Conservation (phyloP, 2,888 invertebrate species). For the Heliconius erato region DNA sequence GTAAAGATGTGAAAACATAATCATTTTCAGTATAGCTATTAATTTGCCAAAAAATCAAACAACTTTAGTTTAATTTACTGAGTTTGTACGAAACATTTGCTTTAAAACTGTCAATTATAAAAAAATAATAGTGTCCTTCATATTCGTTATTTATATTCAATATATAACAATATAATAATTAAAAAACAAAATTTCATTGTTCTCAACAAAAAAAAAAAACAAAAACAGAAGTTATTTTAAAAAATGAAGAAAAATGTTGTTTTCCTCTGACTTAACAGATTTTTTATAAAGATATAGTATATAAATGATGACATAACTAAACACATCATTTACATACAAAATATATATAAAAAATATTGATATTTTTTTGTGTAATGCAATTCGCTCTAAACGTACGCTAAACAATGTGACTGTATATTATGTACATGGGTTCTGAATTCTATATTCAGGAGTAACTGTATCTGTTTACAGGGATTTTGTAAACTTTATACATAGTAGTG, state of each 20-base stretch:
- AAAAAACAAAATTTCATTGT: background rate
- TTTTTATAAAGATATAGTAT: background rate
- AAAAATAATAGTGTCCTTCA: background rate
- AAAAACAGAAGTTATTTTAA: background rate
- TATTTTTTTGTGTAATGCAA: background rate
- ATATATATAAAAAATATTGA: background rate
- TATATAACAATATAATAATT: slow-evolving; percentile 5
- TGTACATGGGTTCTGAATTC: background rate
- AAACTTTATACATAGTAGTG: background rate
- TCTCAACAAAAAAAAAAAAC: background rate
- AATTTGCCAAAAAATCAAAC: background rate
- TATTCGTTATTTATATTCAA: background rate
- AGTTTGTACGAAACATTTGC: background rate
- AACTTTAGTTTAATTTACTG: background rate
- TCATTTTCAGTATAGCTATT: background rate
- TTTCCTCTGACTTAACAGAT: background rate
- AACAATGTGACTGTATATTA: background rate
- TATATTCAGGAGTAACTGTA: background rate
- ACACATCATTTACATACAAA: background rate
- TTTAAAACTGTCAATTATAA: too few species aligned
- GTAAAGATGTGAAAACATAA: background rate
- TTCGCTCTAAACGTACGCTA: background rate
- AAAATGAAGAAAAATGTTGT: slow-evolving; percentile 10
- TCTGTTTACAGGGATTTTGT: background rate
- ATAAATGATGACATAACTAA: background rate